Conservation (phyloP, 1,140 invertebrate species). For the Cotesia chilonis region DNA sequence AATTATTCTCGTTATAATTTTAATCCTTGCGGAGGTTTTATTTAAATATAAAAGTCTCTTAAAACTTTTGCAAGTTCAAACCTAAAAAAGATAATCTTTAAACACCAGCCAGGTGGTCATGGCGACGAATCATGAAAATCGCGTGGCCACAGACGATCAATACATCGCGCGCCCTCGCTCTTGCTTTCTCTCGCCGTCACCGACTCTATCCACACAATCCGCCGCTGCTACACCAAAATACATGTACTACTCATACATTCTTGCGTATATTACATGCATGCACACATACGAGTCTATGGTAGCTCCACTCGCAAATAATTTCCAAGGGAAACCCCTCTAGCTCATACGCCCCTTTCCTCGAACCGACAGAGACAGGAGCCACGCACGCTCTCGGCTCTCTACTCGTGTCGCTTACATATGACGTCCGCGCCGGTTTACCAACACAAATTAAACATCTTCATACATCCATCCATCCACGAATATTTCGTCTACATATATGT, state of each 20-base stretch:
- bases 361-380: constrained; percentile 36
- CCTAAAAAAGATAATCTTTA: constrained; percentile 41
- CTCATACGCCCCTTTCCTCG: constrained; percentile 41
- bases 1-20: background rate
- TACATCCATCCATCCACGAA: background rate
- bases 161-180: constrained; percentile 52
- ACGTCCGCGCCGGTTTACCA: constrained; percentile 32
- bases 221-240: too few relatives aligned
- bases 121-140: constrained; percentile 66
- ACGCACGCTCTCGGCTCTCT: constrained; percentile 27
- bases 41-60: background rate
- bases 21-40: too few relatives aligned
- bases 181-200: constrained; percentile 31
- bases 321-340: constrained; percentile 43
- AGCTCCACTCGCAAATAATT: constrained; percentile 29
- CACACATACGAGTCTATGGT: too few relatives aligned
- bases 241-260: background rate
- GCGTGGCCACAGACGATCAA: constrained; percentile 62
- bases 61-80: background rate
- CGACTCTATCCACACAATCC: constrained; percentile 1
- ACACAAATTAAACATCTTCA: constrained; percentile 19
- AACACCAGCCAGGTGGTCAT: constrained; percentile 64
- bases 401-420: constrained; percentile 24
- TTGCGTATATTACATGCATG: background rate
- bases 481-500: background rate